Percentiles rank a stretch among this genome's conserved stretches.
Evolutionary conservation across 2,888 invertebrate species (phyloP).

Genomic region (Prosapia bicincta): DNA sequence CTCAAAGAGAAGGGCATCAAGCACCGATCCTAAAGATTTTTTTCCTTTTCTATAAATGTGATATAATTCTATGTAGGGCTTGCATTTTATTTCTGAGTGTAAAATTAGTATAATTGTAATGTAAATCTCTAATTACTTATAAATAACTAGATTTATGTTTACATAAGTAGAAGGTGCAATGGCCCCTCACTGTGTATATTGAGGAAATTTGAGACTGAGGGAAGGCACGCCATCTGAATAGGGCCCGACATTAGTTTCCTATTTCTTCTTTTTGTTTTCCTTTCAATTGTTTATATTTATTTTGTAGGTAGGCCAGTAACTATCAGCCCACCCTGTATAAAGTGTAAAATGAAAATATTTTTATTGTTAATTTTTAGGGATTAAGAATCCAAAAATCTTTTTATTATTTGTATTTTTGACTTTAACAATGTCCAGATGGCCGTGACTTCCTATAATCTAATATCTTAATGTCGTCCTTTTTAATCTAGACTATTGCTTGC

Average conservation of each 20-base stretch:
- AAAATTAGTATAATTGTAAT: conserved; percentile 33
- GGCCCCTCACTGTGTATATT: conserved; percentile 36
- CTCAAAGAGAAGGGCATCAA: conserved; percentile 23
- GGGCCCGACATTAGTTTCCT: conserved; percentile 21
- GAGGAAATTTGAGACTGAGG: conserved; percentile 48
- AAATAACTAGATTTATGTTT: conserved; percentile 30
- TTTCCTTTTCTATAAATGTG: conserved; percentile 45
- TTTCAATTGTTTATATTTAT: conserved; percentile 24
- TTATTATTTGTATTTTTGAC: not conserved
- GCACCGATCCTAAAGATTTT: conserved; percentile 27
- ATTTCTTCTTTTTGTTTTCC: conserved; percentile 17
- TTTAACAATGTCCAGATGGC: conserved; percentile 34
- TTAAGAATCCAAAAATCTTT: conserved; percentile 21
- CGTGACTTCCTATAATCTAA: conserved; percentile 38
- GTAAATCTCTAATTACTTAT: conserved; percentile 31
- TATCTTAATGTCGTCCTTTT: conserved; percentile 34
- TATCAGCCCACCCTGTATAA: conserved; percentile 28
- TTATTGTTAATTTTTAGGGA: conserved; percentile 27
- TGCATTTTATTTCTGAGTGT: conserved; percentile 39
- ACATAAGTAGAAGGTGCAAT: conserved; percentile 31
- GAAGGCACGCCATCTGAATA: conserved; percentile 41
- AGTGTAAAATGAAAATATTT: conserved; percentile 27
- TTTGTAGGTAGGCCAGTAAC: conserved; percentile 30
- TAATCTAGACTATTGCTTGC: conserved; percentile 5
- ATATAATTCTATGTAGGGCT: conserved; percentile 51